Evolutionary conservation across 1,140 invertebrate genomes (phyloP).

Genomic region (Olivierus martensii): DNA sequence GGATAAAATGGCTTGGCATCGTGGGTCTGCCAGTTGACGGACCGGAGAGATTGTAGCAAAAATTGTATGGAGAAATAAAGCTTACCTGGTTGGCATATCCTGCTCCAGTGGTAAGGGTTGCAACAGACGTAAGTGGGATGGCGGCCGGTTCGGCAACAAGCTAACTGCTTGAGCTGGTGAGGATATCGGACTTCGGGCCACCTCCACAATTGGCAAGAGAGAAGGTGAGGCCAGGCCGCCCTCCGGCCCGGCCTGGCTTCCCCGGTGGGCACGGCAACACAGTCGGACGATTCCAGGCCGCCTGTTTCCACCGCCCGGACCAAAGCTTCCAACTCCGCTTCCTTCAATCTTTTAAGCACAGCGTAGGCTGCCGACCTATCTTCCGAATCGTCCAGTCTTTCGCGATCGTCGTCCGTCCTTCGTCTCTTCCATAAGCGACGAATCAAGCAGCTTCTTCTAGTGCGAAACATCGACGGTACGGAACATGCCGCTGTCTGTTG

Average conservation of each 20-base stretch:
- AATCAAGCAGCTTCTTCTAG: too few species aligned
- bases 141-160: constrained; percentile 75
- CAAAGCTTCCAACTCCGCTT: constrained; percentile 48
- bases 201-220: constrained; percentile 89
- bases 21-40: too few species aligned
- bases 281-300: constrained; percentile 40
- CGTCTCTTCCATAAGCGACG: constrained; percentile 44
- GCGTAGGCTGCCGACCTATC: constrained; percentile 34
- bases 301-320: constrained; percentile 44
- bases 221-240: constrained; percentile 65
- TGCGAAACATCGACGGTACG: too few species aligned
- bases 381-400: constrained; percentile 13
- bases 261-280: constrained; percentile 45
- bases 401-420: constrained; percentile 44
- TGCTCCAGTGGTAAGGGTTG: constrained; percentile 89
- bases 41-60: too few species aligned
- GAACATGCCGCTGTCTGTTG: too few species aligned
- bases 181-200: constrained; percentile 93
- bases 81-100: constrained; percentile 61
- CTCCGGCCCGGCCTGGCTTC: constrained; percentile 25
- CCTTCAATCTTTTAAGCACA: constrained; percentile 47
- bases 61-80: too few species aligned
- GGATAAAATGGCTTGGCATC: too few species aligned
- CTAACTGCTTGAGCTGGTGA: constrained; percentile 79
- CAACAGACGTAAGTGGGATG: constrained; percentile 69